Base-by-base conservation (phyloP, 1,140 invertebrate genomes). In the Oncopodura yosiiana region DNA sequence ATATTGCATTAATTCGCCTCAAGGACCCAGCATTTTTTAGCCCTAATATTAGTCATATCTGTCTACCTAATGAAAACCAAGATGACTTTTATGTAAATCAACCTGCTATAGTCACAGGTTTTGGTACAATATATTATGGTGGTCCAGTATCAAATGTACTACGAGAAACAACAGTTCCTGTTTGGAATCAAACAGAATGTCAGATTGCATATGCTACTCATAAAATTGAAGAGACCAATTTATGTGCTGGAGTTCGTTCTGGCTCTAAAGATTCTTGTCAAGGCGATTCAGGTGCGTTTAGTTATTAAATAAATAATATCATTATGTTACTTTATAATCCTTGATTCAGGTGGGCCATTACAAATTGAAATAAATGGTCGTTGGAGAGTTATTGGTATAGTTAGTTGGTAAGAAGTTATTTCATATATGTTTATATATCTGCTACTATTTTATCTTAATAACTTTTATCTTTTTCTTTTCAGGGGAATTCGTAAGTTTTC, bases 281-380 rank as follows among this genome's bases (percentile, higher is more conserved):
- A 75, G 86, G 54, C 48, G 54, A 58, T 57, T 58, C 50, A 39
- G 57, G 61, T 51, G 45, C 14, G 36, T 36, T 58, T 46, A 16
- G 39, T 18, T n/a, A 53, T 38, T 23, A 24, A 21, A 18, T 39
- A 42, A 19, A 34, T 18, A 32, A 39, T 5, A 5, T 41, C 14
- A 16, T n/a, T 19, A 16, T 30, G 18, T 36, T 44, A 24, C 4
- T n/a, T n/a, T n/a, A n/a, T n/a, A n/a, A n/a, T n/a, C n/a, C 83
- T 85, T 27, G 86, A 90, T 69, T 87, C 83, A 26, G 87, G 88
- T 23, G 87, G 88, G 16, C 88, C 88, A 0, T 67, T 92, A 14
- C 74, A 85, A 62, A 73, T 80, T 53, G 78, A 84, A 65, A 69
- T 84, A 63, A 82, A 81, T 65, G 78, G 78, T 1, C 77, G 81